A percentile compares a stretch with the other conserved stretches of the same genome.
Conservation (phyloP, 2,797 vertebrate species). For the Salmo trutta region DNA sequence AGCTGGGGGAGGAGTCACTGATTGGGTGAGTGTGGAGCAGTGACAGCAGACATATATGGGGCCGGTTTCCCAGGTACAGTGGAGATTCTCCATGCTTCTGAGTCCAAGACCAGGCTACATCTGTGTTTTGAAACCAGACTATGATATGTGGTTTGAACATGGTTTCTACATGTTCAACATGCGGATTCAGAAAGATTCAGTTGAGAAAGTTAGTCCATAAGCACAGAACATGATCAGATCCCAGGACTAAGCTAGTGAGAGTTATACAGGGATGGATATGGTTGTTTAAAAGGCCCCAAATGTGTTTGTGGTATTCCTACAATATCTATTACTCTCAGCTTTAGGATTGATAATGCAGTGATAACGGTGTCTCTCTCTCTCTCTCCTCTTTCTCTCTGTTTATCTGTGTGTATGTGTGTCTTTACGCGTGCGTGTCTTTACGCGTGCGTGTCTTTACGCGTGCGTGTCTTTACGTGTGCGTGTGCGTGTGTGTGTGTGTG, state of each 20-base stretch:
- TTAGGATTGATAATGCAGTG: neutral
- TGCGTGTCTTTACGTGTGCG: neutral
- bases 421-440: neutral
- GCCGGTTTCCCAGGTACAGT: neutral
- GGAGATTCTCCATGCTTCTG: neutral
- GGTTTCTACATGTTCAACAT: neutral
- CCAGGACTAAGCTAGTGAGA: neutral
- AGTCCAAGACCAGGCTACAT: no score
- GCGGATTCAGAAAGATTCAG: neutral
- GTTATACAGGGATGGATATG: neutral
- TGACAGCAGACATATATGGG: neutral
- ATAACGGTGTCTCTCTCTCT: slow-evolving; percentile 15
- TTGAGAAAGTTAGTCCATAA: neutral
- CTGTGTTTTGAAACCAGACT: no score
- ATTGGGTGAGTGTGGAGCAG: slow-evolving; percentile 79
- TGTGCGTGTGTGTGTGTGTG: slow-evolving; percentile 21
- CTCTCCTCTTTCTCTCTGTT: neutral
- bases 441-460: neutral
- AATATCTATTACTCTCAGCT: neutral
- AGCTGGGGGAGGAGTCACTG: slow-evolving; percentile 89
- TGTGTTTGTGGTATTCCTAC: neutral
- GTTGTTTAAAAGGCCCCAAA: neutral
- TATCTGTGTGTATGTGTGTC: slow-evolving; percentile 15
- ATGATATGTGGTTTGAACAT: neutral
- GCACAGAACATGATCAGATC: neutral